Percentiles rank a stretch among this genome's conserved stretches.
phyloP scores from a whole-genome alignment of 2,888 invertebrate species.

The Ectobius pallidus region DNA sequence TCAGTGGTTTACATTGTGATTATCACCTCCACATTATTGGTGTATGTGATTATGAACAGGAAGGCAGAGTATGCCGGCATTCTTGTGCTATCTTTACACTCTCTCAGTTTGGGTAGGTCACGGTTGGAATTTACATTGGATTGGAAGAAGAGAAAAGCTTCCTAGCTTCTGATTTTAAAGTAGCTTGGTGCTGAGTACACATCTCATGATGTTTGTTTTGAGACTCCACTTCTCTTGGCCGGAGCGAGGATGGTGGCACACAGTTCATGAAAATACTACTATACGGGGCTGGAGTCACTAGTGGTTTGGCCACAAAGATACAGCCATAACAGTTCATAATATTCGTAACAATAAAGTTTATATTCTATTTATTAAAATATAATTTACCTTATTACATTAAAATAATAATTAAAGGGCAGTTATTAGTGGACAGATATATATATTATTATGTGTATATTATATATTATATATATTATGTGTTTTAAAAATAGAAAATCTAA shows the following conservation, averaged over 20 bases:
- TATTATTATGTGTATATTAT: too few species aligned
- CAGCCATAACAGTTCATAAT: too few species aligned
- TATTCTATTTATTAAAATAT: too few species aligned
- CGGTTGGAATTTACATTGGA: constrained; percentile 3
- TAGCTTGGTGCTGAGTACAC: neutral
- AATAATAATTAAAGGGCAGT: too few species aligned
- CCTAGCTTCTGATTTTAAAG: constrained; percentile 1
- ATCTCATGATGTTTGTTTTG: neutral
- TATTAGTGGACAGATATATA: too few species aligned
- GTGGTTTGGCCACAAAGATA: too few species aligned
- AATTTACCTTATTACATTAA: too few species aligned
- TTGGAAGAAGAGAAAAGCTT: neutral
- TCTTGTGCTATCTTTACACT: neutral
- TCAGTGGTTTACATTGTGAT: neutral
- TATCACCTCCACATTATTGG: neutral
- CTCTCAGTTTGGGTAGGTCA: constrained; percentile 5
- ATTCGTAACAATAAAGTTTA: too few species aligned
- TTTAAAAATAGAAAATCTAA: too few species aligned
- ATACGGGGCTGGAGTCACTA: too few species aligned
- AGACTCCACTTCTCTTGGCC: neutral
- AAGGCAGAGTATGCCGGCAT: neutral
- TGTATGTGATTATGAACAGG: neutral
- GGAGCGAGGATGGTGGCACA: neutral
- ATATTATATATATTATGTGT: too few species aligned
- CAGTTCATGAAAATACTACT: too few species aligned